Evolutionary conservation across 2,888 invertebrate species (phyloP), one percentile per base, ranked within the genome.

Genomic region (Idaea straminata): DNA sequence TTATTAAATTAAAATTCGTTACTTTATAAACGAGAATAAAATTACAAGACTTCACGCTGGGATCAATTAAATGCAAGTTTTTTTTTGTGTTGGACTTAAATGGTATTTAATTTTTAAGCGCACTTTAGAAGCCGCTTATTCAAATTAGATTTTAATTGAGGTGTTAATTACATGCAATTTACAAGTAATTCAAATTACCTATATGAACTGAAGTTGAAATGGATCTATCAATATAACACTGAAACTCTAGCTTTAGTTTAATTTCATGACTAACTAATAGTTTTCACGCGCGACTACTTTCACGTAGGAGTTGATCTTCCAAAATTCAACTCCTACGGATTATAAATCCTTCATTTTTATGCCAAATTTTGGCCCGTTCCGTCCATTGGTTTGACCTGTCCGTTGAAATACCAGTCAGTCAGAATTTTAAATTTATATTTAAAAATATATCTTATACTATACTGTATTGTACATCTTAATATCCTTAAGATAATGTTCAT

Each of bases 401-500:
- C 10, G 5, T 36, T 36, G 58, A 13, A 15, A 15, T 6, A 4
- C 3, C 7, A 25, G 34, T 25, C 4, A 6, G 5, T 4, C n/a
- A 15, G 2, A 5, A 59, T 5, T 16, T 15, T 34, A 59, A 16
- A 59, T 59, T 59, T 25, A 15, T 59, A 59, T 59, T 7, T 47
- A 15, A 0, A 16, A 5, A 58, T 58, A n/a, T 58, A 58, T 5
- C 6, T 59, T 15, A 16, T 6, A 7, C 0, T 59, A 38, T 57
- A 69, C 72, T 77, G 76, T 75, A 78, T 77, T 77, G 79, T 76
- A 65, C 59, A 69, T 67, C 73, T 71, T 65, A 77, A 76, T 83
- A 82, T 86, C 83, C 79, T 82, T 78, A 79, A 78, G 71, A 74
- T 85, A 84, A 86, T 85, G 81, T 81, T 88, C 83, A 87, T 88